Conservation (phyloP, 2,797 vertebrate species). For the Paratrypauchen microcephalus region DNA sequence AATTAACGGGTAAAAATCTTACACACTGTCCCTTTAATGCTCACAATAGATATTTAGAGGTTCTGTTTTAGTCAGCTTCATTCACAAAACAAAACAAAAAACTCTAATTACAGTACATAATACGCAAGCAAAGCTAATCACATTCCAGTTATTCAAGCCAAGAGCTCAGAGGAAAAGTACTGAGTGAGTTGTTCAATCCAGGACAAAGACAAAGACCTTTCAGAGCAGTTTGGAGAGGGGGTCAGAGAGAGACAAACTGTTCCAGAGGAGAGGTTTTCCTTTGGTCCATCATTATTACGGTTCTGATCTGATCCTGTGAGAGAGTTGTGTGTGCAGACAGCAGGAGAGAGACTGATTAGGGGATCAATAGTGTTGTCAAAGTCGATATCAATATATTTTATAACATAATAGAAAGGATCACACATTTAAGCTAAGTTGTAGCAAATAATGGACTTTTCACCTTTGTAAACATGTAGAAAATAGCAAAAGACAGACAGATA, state of each 20-base stretch:
- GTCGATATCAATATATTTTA: no score
- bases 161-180: conserved; percentile 60
- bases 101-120: conserved; percentile 19
- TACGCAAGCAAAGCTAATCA: conserved; percentile 16
- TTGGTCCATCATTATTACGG: conserved; percentile 45
- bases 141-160: conserved; percentile 39
- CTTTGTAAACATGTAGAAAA: no score
- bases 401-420: no score
- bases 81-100: neutral
- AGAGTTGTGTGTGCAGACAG: neutral
- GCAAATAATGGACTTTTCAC: no score
- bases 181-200: conserved; percentile 56
- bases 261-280: conserved; percentile 34
- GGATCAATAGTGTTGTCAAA: neutral
- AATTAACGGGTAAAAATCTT: no score
- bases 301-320: conserved; percentile 37
- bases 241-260: conserved; percentile 24
- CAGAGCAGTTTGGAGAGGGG: conserved; percentile 39
- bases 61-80: neutral
- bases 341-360: neutral
- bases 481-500: no score
- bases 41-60: neutral
- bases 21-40: no score
- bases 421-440: no score
- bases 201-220: conserved; percentile 68